Evolutionary conservation across 2,113 vertebrate species (phyloP), one percentile per base, ranked within the genome.

Genomic region (Zeus faber): DNA sequence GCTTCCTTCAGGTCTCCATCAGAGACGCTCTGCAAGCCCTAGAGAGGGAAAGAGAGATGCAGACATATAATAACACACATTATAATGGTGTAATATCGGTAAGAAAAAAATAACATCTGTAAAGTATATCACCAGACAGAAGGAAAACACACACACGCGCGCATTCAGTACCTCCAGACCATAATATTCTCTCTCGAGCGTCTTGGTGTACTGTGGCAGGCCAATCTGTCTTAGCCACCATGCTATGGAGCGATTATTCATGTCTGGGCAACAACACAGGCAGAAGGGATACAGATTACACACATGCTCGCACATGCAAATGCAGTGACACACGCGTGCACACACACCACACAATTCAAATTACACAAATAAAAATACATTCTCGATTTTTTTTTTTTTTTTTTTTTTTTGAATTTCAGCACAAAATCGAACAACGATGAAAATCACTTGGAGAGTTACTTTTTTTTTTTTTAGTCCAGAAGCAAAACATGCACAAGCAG

Each of bases 231-330:
- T 74, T 58, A 91, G 82, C 86, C 87, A 90, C 85, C 87, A 89
- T 29, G 88, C 78, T n/a, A 90, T 90, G 31, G 89, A 91, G 44
- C 87, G 87, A 72, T 87, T 89, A 79, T 71, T 89, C 89, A 91
- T 90, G 70, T 67, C 85, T 85, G 54, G 65, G 67, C 54, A 49
- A 21, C 48, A 70, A 44, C 6, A 13, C 41, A 54, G 20, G 1
- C 21, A 54, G 40, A 49, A 41, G n/a, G 49, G 43, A 57, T 43
- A 43, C 17, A 26, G 43, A 70, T 67, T 55, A 70, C 59, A 27
- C 52, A 44, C 26, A 60, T 44, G 62, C 24, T 65, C 39, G 11
- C 45, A 77, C 74, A 59, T 57, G 70, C 45, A 39, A 24, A 21
- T 23, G n/a, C 54, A 45, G 8, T 18, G 3, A 23, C 17, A 33